Evolutionary conservation across 2,888 invertebrate species (phyloP).

Genomic region (Andrena chrysosceles): DNA sequence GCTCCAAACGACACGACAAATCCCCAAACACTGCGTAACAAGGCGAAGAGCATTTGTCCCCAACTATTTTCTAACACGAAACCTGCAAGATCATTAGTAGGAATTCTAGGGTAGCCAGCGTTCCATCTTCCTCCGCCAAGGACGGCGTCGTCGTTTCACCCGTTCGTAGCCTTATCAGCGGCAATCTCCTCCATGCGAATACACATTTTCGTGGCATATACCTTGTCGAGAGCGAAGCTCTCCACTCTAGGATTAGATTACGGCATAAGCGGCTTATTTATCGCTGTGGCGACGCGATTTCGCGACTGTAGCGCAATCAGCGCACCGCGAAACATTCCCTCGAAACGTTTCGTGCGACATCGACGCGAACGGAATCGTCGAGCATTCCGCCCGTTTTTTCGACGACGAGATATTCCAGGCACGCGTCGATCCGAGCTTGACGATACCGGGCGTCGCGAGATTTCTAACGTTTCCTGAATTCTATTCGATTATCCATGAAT

Average conservation of each 20-base stretch:
- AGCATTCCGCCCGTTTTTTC: constrained; percentile 36
- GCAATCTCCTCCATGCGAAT: constrained; percentile 55
- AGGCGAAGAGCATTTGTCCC: not conserved
- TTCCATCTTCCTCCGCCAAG: constrained; percentile 21
- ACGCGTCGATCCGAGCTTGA: constrained; percentile 24
- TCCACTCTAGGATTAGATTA: constrained; percentile 67
- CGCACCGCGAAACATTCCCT: constrained; percentile 38
- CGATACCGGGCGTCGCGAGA: constrained; percentile 2
- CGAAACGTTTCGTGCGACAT: constrained; percentile 28
- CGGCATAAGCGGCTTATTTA: constrained; percentile 74
- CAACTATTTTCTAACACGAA: constrained; percentile 13
- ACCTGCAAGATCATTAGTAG: constrained; percentile 33
- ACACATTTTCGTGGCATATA: constrained; percentile 46
- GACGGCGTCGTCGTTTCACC: constrained; percentile 34
- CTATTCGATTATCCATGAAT: constrained; percentile 5
- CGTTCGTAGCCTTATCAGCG: constrained; percentile 55
- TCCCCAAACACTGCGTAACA: not conserved
- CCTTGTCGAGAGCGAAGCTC: constrained; percentile 23
- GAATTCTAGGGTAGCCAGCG: constrained; percentile 2
- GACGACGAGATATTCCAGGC: constrained; percentile 11
- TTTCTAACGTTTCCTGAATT: constrained; percentile 4
- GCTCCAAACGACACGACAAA: not conserved
- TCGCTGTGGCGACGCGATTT: constrained; percentile 58
- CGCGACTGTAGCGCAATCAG: constrained; percentile 58
- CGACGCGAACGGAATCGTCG: constrained; percentile 13